Conservation (phyloP, 2,888 invertebrate genomes). For the Lymantria dispar region DNA sequence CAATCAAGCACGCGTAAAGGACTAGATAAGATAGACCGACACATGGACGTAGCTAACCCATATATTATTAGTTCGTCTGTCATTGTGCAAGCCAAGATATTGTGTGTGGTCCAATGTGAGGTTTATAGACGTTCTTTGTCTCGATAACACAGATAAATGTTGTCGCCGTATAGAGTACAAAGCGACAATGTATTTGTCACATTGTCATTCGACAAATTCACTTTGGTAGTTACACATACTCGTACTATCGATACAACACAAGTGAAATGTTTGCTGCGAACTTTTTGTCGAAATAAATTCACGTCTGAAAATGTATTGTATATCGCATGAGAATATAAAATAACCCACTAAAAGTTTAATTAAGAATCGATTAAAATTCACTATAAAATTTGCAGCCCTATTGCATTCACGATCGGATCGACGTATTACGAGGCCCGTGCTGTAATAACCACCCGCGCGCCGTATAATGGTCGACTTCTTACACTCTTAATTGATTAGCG, state of each 20-base stretch:
- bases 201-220: conserved; percentile 72
- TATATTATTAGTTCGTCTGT: conserved; percentile 71
- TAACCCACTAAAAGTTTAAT: conserved; percentile 58
- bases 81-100: conserved; percentile 71
- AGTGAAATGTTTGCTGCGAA: conserved; percentile 38
- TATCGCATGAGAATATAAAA: conserved; percentile 39
- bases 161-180: conserved; percentile 73
- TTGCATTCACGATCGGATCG: conserved; percentile 79
- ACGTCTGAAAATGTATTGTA: conserved; percentile 13
- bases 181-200: conserved; percentile 71
- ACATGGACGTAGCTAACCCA: conserved; percentile 64
- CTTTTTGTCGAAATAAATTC: conserved; percentile 28
- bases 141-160: conserved; percentile 81
- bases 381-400: conserved; percentile 79
- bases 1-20: conserved; percentile 58
- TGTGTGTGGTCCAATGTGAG: conserved; percentile 80
- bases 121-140: conserved; percentile 78
- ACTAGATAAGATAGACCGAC: conserved; percentile 63
- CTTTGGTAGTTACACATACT: conserved; percentile 55
- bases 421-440: conserved; percentile 73
- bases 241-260: conserved; percentile 33
- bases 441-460: conserved; percentile 79
- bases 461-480: conserved; percentile 81
- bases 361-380: conserved; percentile 71
- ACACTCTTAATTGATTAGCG: conserved; percentile 83